Evolutionary conservation across 2,888 invertebrate species (phyloP).

Genomic region (Amphipoea lucens): DNA sequence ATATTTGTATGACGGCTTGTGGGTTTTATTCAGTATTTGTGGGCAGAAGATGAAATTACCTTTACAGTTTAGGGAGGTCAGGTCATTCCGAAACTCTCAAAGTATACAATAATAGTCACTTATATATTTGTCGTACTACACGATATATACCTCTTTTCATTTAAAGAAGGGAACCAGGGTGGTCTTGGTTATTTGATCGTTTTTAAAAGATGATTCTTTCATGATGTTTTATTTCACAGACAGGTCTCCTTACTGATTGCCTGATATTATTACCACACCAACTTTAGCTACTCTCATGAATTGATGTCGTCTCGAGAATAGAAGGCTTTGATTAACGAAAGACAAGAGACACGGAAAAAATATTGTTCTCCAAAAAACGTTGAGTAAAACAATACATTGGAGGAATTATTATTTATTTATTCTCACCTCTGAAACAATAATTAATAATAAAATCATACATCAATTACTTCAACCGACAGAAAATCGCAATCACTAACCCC

Average conservation of each 20-base stretch:
- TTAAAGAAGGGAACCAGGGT: background rate
- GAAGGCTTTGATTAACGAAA: background rate
- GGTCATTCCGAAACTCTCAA: background rate
- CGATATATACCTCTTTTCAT: background rate
- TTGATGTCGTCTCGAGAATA: background rate
- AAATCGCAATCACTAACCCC: background rate
- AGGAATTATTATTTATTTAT: background rate
- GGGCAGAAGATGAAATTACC: background rate
- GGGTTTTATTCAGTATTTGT: slow-evolving; percentile 22
- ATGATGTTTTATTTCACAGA: background rate
- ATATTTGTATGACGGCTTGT: slow-evolving; percentile 31
- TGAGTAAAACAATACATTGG: background rate
- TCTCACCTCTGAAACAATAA: background rate
- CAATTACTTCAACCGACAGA: slow-evolving; percentile 6
- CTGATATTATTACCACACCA: background rate
- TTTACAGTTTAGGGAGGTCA: background rate
- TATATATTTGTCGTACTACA: background rate
- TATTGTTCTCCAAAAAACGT: background rate
- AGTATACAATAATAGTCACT: background rate
- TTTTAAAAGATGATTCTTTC: background rate
- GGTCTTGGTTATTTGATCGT: background rate
- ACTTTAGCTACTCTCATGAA: background rate
- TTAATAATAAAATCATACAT: slow-evolving; percentile 1
- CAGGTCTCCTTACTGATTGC: background rate
- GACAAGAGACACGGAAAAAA: background rate